Conservation (phyloP, 2,113 vertebrate genomes). For the Amblyornis subalaris region DNA sequence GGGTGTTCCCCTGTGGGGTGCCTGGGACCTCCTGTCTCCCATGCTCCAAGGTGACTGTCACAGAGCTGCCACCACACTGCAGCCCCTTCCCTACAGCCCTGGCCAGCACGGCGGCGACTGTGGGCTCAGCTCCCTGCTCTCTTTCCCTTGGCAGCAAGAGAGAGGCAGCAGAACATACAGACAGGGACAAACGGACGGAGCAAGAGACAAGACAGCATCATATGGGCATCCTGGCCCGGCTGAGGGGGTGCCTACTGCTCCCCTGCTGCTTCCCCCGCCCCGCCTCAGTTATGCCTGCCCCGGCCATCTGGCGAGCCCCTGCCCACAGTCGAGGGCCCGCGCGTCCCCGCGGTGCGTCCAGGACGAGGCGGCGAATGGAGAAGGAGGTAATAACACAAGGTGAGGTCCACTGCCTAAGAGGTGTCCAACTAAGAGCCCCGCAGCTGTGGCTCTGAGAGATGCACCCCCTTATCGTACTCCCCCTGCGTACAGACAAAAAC, state of each 20-base stretch:
- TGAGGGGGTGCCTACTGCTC: slow-evolving; percentile 24
- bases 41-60: neutral
- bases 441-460: slow-evolving; percentile 67
- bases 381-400: slow-evolving; percentile 72
- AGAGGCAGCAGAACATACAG: slow-evolving; percentile 55
- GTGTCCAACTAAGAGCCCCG: slow-evolving; percentile 73
- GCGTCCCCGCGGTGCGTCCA: slow-evolving; percentile 41
- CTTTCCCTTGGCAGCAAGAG: slow-evolving; percentile 15
- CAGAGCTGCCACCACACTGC: neutral
- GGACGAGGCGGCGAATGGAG: slow-evolving; percentile 58
- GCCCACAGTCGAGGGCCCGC: slow-evolving; percentile 59
- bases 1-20: neutral
- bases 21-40: neutral
- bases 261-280: neutral
- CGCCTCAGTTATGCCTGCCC: slow-evolving; percentile 16
- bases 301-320: slow-evolving; percentile 3
- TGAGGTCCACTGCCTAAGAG: slow-evolving; percentile 75
- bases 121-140: neutral
- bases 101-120: neutral
- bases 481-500: slow-evolving; percentile 87
- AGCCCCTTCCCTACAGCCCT: neutral
- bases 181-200: slow-evolving; percentile 68
- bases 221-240: slow-evolving; percentile 36
- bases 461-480: slow-evolving; percentile 81
- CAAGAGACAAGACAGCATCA: slow-evolving; percentile 55